Evolutionary conservation across 2,888 invertebrate genomes (phyloP).

Genomic region (Melinopterus prodromus): DNA sequence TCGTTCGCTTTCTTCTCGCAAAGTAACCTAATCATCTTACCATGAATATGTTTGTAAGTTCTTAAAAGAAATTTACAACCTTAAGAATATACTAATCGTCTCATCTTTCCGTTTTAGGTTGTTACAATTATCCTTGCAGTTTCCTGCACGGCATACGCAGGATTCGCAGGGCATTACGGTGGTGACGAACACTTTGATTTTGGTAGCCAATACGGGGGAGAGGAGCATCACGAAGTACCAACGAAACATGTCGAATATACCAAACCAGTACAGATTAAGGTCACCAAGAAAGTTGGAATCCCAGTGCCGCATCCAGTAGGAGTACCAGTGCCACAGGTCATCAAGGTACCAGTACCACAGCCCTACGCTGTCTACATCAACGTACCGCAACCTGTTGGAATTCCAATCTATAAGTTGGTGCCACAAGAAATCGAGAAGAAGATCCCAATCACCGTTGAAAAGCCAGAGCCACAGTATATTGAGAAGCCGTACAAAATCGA

Average conservation of each 20-base stretch:
- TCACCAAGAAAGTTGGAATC: constrained; percentile 71
- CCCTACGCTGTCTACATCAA: constrained; percentile 77
- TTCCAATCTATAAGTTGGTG: constrained; percentile 77
- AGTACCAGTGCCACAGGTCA: constrained; percentile 76
- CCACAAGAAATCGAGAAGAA: constrained; percentile 77
- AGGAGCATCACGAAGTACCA: constrained; percentile 64
- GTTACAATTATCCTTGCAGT: constrained; percentile 49
- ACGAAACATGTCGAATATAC: constrained; percentile 73
- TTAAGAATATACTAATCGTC: neutral
- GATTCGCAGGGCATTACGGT: constrained; percentile 53
- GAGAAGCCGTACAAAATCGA: constrained; percentile 80
- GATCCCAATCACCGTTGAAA: constrained; percentile 78
- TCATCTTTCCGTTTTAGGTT: constrained; percentile 30
- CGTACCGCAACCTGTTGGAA: constrained; percentile 76
- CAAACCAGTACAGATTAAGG: constrained; percentile 74
- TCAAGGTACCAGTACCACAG: constrained; percentile 75
- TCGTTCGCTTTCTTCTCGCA: constrained; percentile 31
- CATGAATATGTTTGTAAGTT: constrained; percentile 35
- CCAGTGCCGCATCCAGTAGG: constrained; percentile 48
- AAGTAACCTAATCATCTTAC: constrained; percentile 30
- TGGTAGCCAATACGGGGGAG: constrained; percentile 51
- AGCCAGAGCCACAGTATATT: constrained; percentile 74
- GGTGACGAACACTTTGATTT: constrained; percentile 65
- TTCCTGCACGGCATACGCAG: constrained; percentile 48
- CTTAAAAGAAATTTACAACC: constrained; percentile 6